A percentile compares a stretch with the other conserved stretches of the same genome.
phyloP scores from a whole-genome alignment of 2,113 vertebrate genomes.

The Sebastes schlegelii region DNA sequence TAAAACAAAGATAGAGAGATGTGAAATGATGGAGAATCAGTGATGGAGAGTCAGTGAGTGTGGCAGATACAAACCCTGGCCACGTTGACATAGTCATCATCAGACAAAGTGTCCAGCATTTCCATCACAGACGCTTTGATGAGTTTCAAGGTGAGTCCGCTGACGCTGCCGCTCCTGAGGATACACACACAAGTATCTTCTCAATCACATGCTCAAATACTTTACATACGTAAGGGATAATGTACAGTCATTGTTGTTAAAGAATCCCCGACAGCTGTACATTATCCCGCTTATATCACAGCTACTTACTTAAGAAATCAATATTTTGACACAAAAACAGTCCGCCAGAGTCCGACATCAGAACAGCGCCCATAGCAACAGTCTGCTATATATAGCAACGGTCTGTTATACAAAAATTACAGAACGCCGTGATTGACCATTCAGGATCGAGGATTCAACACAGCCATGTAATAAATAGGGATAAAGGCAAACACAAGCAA shows the following conservation, averaged over 20 bases:
- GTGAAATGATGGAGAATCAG: background rate
- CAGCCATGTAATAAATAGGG: too few relatives aligned
- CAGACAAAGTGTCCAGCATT: conserved; percentile 97
- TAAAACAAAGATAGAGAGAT: background rate
- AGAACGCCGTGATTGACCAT: too few relatives aligned
- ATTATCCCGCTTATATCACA: too few relatives aligned
- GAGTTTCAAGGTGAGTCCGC: conserved; percentile 96
- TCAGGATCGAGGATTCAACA: too few relatives aligned
- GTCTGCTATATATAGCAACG: too few relatives aligned
- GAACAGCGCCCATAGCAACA: too few relatives aligned
- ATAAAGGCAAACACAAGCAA: background rate
- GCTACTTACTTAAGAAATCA: too few relatives aligned
- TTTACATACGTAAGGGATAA: background rate
- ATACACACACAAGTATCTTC: conserved; percentile 33
- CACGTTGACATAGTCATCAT: conserved; percentile 87
- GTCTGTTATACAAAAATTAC: too few relatives aligned
- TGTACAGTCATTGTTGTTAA: too few relatives aligned
- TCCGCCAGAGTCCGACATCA: too few relatives aligned
- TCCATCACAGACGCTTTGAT: conserved; percentile 98
- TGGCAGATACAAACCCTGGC: conserved; percentile 76
- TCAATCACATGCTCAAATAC: background rate
- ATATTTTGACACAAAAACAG: too few relatives aligned
- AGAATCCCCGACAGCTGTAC: background rate
- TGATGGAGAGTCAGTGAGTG: background rate
- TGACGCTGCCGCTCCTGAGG: conserved; percentile 96